phyloP scores from a whole-genome alignment of 1,140 invertebrate genomes.

The Proales similis region DNA sequence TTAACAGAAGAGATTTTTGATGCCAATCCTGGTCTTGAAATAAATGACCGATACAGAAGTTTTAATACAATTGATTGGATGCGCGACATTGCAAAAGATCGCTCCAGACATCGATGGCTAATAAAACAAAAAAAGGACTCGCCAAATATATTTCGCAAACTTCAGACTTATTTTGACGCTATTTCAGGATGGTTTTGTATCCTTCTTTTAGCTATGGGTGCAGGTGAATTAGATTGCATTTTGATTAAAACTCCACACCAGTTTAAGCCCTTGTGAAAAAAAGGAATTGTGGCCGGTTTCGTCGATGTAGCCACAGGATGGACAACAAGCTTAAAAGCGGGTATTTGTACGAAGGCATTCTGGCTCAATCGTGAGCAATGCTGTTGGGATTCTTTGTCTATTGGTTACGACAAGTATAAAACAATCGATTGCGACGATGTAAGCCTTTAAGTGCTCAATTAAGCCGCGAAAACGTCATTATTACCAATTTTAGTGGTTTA shows the following conservation, averaged over 20 bases:
- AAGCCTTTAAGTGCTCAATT: not conserved
- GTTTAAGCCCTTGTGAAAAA: not conserved
- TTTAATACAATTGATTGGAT: slow-evolving; percentile 99
- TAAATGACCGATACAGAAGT: slow-evolving; percentile 70
- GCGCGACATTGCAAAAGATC: slow-evolving; percentile 88
- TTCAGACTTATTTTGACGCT: slow-evolving; percentile 63
- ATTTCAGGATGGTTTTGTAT: slow-evolving; percentile 99
- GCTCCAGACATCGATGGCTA: slow-evolving; percentile 81
- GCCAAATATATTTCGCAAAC: slow-evolving; percentile 35
- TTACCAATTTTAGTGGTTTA: slow-evolving; percentile 35
- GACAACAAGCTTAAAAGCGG: slow-evolving; percentile 98
- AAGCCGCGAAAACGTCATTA: not conserved
- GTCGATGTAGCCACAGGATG: slow-evolving; percentile 92
- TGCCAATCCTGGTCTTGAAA: not conserved
- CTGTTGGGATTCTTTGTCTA: slow-evolving; percentile 98
- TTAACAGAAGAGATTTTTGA: too few species aligned
- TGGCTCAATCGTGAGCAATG: slow-evolving; percentile 98
- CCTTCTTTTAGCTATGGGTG: slow-evolving; percentile 78
- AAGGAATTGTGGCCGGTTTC: slow-evolving; percentile 52
- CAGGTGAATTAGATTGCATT: slow-evolving; percentile 51
- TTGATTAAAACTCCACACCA: not conserved
- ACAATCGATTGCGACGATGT: slow-evolving; percentile 40
- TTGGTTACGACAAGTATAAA: slow-evolving; percentile 71
- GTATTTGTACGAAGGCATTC: slow-evolving; percentile 92
- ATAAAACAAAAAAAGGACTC: slow-evolving; percentile 56